A percentile compares a stretch with the other conserved stretches of the same genome.
These are phyloP conservation scores for Agonopterix alstromeriana DNA, from an alignment of 2,888 invertebrate genomes.

Conservation along the genomic window DNA sequence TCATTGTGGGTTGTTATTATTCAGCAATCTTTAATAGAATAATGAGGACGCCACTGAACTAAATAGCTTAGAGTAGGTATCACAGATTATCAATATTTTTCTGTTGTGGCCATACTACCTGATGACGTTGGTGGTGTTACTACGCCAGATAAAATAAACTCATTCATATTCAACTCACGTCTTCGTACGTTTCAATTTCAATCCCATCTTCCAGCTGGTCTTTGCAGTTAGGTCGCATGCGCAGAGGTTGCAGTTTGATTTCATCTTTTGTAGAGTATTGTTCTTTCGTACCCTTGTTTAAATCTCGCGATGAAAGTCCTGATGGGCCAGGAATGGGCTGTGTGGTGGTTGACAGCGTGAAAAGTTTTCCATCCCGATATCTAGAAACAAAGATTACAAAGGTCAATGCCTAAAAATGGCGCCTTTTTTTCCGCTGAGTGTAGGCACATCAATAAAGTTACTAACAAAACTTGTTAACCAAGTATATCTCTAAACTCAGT, in stretches of 20 bases:
- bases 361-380: constrained; percentile 49
- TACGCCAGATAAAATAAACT: neutral
- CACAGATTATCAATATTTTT: neutral
- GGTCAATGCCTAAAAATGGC: too few relatives aligned
- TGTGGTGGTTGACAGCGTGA: constrained; percentile 32
- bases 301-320: constrained; percentile 16
- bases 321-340: constrained; percentile 42
- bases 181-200: constrained; percentile 37
- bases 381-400: constrained; percentile 20
- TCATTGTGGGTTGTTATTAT: too few relatives aligned
- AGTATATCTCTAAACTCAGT: too few relatives aligned
- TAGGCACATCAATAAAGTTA: too few relatives aligned
- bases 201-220: constrained; percentile 38
- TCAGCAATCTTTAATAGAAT: too few relatives aligned
- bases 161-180: constrained; percentile 26
- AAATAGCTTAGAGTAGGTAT: too few relatives aligned
- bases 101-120: constrained; percentile 1
- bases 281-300: constrained; percentile 1
- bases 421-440: too few relatives aligned
- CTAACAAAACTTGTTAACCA: too few relatives aligned
- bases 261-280: too few relatives aligned
- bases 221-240: constrained; percentile 16
- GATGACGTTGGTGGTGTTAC: constrained; percentile 13
- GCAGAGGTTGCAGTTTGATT: constrained; percentile 11
- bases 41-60: too few relatives aligned